Evolutionary conservation across 2,113 vertebrate genomes (phyloP).

Genomic region (Psittacula cyanocephala): DNA sequence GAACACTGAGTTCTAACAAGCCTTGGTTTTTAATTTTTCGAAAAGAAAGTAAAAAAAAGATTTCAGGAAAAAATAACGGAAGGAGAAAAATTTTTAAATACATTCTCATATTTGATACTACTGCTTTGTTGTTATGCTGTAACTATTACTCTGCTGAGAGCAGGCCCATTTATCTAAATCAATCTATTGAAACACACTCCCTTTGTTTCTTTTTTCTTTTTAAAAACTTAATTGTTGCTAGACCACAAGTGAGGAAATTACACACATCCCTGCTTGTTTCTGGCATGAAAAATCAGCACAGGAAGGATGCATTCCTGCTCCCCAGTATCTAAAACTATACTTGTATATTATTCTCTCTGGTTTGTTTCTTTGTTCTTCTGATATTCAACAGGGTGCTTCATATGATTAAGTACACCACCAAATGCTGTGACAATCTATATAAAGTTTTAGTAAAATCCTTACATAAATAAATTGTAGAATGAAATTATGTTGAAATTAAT

Average conservation of each 20-base stretch:
- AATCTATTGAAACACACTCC: background rate
- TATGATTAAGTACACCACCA: background rate
- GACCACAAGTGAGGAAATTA: background rate
- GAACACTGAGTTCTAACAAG: background rate
- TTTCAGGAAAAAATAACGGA: background rate
- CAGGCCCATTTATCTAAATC: background rate
- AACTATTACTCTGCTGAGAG: background rate
- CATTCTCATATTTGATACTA: background rate
- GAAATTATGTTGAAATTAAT: background rate
- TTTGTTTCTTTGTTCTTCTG: background rate
- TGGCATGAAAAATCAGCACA: background rate
- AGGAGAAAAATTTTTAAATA: background rate
- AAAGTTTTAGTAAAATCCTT: background rate
- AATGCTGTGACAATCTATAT: background rate
- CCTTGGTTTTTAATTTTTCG: background rate
- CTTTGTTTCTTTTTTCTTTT: background rate
- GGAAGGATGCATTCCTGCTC: background rate
- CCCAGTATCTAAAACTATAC: background rate
- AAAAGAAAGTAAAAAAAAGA: background rate
- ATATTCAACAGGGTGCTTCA: background rate
- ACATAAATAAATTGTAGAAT: background rate
- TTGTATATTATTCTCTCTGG: background rate
- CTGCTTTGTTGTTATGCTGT: background rate
- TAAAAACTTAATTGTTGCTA: background rate
- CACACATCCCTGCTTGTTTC: background rate